Evolutionary conservation across 2,113 vertebrate species (phyloP).

Genomic region (Mesoclemmys tuberculata): DNA sequence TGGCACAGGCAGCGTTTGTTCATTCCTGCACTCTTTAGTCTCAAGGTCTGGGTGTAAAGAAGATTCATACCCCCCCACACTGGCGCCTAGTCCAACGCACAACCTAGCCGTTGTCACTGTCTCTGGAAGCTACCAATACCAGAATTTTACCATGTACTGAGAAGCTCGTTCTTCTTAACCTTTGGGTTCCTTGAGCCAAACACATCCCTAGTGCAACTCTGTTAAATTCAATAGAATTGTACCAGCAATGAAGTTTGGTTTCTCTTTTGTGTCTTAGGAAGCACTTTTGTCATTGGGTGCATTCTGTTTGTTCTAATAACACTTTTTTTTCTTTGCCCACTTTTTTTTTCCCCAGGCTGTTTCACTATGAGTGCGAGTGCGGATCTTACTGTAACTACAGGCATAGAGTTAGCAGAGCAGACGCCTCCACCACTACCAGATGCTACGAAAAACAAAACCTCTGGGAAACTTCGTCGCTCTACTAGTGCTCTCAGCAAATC

Average conservation of each 20-base stretch:
- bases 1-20: background rate
- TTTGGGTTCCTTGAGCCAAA: background rate
- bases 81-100: accelerated
- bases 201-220: accelerated
- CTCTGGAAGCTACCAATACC: background rate
- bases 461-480: conserved; percentile 79
- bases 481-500: conserved; percentile 83
- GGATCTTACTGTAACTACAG: conserved; percentile 61
- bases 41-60: accelerated
- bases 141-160: background rate
- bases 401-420: conserved; percentile 71
- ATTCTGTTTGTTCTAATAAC: background rate
- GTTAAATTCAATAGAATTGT: background rate
- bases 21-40: background rate
- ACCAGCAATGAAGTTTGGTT: too few relatives aligned
- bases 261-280: accelerated
- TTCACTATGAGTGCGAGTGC: conserved; percentile 81
- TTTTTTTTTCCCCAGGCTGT: conserved; percentile 80
- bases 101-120: accelerated
- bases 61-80: accelerated
- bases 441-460: conserved; percentile 78
- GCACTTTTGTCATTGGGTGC: accelerated
- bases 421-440: conserved; percentile 76
- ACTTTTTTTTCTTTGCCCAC: background rate
- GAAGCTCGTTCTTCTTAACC: background rate